Evolutionary conservation across 1,140 invertebrate species (phyloP).

Genomic region (Aphidius gifuensis): DNA sequence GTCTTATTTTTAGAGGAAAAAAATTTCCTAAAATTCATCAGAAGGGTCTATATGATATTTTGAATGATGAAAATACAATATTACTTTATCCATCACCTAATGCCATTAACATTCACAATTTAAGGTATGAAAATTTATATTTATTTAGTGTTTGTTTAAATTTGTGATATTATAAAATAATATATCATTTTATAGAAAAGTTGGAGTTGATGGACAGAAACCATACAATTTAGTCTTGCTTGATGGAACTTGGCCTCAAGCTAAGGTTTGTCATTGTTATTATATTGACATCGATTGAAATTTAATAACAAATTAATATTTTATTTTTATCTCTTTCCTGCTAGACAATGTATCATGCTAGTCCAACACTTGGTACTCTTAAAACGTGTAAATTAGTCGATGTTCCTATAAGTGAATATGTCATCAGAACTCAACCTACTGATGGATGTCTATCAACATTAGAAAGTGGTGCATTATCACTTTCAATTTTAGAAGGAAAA

Average conservation of each 20-base stretch:
- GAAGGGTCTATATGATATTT: slow-evolving; percentile 64
- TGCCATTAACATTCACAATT: slow-evolving; percentile 63
- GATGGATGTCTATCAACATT: slow-evolving; percentile 88
- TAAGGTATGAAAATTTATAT: slow-evolving; percentile 19
- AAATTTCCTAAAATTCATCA: slow-evolving; percentile 73
- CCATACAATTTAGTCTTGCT: slow-evolving; percentile 81
- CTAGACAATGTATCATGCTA: slow-evolving; percentile 71
- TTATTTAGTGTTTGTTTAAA: too few species aligned
- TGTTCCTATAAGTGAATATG: slow-evolving; percentile 75
- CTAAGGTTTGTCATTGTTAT: slow-evolving; percentile 58
- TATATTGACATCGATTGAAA: background rate
- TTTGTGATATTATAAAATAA: too few species aligned
- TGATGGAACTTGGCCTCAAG: slow-evolving; percentile 93
- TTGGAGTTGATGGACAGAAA: slow-evolving; percentile 41
- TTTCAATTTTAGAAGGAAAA: slow-evolving; percentile 73
- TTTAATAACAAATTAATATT: slow-evolving; percentile 26
- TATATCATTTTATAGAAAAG: slow-evolving; percentile 12
- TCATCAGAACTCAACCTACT: slow-evolving; percentile 89
- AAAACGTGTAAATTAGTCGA: slow-evolving; percentile 75
- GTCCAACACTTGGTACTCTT: slow-evolving; percentile 64
- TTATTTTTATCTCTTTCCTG: background rate
- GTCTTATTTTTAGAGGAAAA: slow-evolving; percentile 72
- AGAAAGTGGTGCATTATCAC: slow-evolving; percentile 81
- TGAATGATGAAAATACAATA: slow-evolving; percentile 69
- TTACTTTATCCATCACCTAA: slow-evolving; percentile 79